phyloP scores from a whole-genome alignment of 2,888 invertebrate genomes.

The Phaonia tiefii region DNA sequence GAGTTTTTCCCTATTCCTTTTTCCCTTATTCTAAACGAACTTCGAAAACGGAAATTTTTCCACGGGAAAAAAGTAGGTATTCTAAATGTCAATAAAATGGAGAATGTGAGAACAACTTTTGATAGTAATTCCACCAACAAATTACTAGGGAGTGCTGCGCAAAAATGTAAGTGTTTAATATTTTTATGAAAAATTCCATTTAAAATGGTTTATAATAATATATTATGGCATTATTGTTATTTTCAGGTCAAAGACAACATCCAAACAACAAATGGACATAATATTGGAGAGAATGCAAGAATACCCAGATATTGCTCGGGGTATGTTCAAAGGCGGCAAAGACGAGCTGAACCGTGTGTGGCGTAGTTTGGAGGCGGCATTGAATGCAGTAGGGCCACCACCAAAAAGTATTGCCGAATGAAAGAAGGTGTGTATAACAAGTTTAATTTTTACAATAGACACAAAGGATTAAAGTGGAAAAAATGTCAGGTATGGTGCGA shows the following conservation, averaged over 20 bases:
- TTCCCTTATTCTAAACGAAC: no score
- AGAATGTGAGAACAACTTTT: no score
- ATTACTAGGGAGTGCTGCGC: no score
- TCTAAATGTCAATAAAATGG: no score
- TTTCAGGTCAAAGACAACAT: slow-evolving; percentile 36
- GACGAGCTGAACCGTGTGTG: slow-evolving; percentile 37
- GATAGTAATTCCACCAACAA: no score
- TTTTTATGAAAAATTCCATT: no score
- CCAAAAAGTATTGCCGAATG: no score
- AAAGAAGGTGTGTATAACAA: slow-evolving; percentile 29
- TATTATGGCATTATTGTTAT: slow-evolving; percentile 3
- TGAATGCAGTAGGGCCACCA: slow-evolving; percentile 47
- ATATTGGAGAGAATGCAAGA: slow-evolving; percentile 6
- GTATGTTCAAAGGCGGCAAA: slow-evolving; percentile 31
- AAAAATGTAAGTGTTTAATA: no score
- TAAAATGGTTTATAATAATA: no score
- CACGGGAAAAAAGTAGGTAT: no score
- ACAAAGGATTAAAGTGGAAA: slow-evolving; percentile 7
- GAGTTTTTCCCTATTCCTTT: no score
- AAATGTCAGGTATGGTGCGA: slow-evolving; percentile 21
- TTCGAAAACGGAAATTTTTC: no score
- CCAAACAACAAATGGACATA: slow-evolving; percentile 32
- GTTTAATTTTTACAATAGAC: neutral
- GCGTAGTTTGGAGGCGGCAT: slow-evolving; percentile 44
- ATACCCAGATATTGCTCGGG: slow-evolving; percentile 30